phyloP scores from a whole-genome alignment of 1,140 invertebrate genomes.

The Danaus plexippus region DNA sequence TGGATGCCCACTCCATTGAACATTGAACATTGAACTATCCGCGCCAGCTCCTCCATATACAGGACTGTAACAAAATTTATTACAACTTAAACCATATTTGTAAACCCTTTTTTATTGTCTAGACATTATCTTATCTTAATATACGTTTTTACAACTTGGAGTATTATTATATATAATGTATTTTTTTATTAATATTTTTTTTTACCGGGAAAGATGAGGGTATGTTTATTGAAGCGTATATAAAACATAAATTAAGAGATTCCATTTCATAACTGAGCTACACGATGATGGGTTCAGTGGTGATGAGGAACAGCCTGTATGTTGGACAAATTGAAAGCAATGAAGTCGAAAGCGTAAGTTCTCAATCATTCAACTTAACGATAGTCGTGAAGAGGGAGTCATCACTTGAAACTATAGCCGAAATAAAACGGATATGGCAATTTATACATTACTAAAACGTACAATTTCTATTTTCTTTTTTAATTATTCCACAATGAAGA shows the following conservation, averaged over 20 bases:
- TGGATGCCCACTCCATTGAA: conserved; percentile 40
- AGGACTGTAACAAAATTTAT: conserved; percentile 22
- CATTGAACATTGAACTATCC: conserved; percentile 42
- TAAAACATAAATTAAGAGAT: too few relatives aligned
- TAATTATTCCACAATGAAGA: too few relatives aligned
- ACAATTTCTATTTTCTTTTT: too few relatives aligned
- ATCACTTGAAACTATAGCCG: conserved; percentile 5
- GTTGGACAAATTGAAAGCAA: conserved; percentile 66
- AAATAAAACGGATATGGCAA: conserved; percentile 27
- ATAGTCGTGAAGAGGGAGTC: conserved; percentile 53
- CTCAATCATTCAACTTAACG: conserved; percentile 70
- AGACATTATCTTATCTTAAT: not conserved
- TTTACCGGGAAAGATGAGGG: too few relatives aligned
- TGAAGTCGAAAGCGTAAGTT: conserved; percentile 69
- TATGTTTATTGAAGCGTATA: too few relatives aligned
- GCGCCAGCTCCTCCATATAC: conserved; percentile 36
- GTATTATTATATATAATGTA: conserved; percentile 2
- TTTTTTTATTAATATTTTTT: not conserved
- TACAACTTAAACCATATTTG: not conserved
- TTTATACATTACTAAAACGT: too few relatives aligned
- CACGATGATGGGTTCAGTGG: not conserved
- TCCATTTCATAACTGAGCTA: too few relatives aligned
- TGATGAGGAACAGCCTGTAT: conserved; percentile 34
- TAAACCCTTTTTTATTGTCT: too few relatives aligned
- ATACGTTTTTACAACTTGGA: not conserved